Percentiles rank a stretch among this genome's conserved stretches.
phyloP scores from a whole-genome alignment of 1,140 invertebrate species.

The Sipha flava region DNA sequence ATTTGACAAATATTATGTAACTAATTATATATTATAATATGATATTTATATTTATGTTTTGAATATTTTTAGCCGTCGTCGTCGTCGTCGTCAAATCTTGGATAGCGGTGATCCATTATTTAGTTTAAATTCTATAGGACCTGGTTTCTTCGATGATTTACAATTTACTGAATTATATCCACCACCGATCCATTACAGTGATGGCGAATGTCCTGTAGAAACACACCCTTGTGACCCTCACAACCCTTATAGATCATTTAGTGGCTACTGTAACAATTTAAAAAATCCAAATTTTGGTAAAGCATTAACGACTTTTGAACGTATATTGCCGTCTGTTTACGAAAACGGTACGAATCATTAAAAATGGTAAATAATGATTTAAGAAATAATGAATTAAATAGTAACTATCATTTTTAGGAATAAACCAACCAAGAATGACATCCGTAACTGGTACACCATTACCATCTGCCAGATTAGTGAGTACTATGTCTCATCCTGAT shows the following conservation, averaged over 20 bases:
- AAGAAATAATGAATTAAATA: background rate
- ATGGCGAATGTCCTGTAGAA: slow-evolving; percentile 52
- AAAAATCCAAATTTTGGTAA: slow-evolving; percentile 76
- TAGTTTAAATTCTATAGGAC: slow-evolving; percentile 46
- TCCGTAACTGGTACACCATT: slow-evolving; percentile 64
- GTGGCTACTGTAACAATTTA: slow-evolving; percentile 87
- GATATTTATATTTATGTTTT: background rate
- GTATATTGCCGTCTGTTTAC: slow-evolving; percentile 75
- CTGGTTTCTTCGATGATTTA: slow-evolving; percentile 52
- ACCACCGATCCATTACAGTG: slow-evolving; percentile 38
- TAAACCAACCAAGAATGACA: slow-evolving; percentile 63
- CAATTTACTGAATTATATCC: slow-evolving; percentile 56
- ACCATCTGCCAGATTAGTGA: slow-evolving; percentile 73
- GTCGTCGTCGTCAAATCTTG: slow-evolving; percentile 64
- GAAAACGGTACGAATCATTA: slow-evolving; percentile 61
- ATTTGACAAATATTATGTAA: no score
- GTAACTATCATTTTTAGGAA: slow-evolving; percentile 44
- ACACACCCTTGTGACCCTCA: slow-evolving; percentile 65
- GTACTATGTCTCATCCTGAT: slow-evolving; percentile 77
- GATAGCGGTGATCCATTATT: slow-evolving; percentile 55
- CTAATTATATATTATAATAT: background rate
- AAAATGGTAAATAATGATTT: background rate
- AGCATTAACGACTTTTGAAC: slow-evolving; percentile 74
- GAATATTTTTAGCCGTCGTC: slow-evolving; percentile 46
- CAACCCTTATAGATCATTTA: slow-evolving; percentile 68